Base-by-base conservation (phyloP, 2,113 vertebrate species). In the Columbina picui region DNA sequence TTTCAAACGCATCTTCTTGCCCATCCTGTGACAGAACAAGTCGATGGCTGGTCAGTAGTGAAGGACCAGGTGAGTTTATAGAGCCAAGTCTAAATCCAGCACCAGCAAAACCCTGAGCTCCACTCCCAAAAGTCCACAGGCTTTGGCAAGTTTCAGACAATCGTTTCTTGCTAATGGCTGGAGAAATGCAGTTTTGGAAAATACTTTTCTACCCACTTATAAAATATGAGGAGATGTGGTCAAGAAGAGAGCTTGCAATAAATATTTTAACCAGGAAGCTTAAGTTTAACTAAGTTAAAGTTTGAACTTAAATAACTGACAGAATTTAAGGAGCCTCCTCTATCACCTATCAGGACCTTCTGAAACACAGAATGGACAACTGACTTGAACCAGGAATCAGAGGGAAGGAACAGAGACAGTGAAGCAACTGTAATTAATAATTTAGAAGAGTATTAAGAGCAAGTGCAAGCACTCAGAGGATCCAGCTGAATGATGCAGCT, bases 1-100 rank as follows among this genome's bases (percentile, higher is more conserved):
- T 99, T 85, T 98, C 97, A 78, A 97, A 99, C n/a, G 78, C 50
- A 12, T 97, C 98, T 32, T 99, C 98, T 89, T 99, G 98, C 45
- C 94, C 98, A 56, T 98, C 98, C 99, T 99, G 96, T 76, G 83
- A 93, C 87, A 94, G 89, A 93, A 95, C 25, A 97, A 89, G 21
- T 2, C 15, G 2, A 9, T 25, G 32, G 34, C 75, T n/a, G n/a
- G 5, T 71, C 8, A 93, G 64, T 30, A 34, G 22, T 18, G 67
- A 89, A 76, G 67, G 43, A 59, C 36, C 50, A 19, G 0, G 4
- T 2, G 5, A 49, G 27, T 55, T 14, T 3, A 34, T 2, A 76
- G 79, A 59, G 29, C 34, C 36, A n/a, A n/a, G 34, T 2, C 61
- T 65, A 56, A 87, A 63, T 9, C n/a, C 88, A 87, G 53, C 78